phyloP scores from a whole-genome alignment of 2,797 vertebrate species.

The Sebastes kiyomatsui region DNA sequence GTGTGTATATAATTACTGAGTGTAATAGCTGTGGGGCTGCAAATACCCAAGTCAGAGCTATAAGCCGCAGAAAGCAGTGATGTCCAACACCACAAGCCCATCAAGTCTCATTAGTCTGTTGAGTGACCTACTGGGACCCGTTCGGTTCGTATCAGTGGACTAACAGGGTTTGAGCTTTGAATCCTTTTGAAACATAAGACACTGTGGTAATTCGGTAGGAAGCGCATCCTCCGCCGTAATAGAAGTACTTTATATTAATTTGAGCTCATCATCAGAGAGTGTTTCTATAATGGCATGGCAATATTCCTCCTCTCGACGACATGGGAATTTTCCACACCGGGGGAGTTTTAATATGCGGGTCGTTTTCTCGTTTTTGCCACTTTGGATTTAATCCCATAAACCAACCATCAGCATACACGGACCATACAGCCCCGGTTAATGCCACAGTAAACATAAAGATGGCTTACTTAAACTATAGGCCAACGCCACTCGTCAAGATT shows the following conservation, averaged over 20 bases:
- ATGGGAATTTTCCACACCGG: neutral
- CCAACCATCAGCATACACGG: accelerated
- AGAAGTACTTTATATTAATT: neutral
- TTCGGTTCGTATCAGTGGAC: conserved; percentile 47
- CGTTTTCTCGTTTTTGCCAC: neutral
- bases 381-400: neutral
- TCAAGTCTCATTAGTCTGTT: conserved; percentile 63
- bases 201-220: neutral
- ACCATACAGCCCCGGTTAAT: too few species aligned
- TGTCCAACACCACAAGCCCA: conserved; percentile 54
- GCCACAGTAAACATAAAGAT: too few species aligned
- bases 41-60: conserved; percentile 56
- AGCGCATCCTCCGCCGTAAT: neutral
- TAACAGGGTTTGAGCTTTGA: conserved; percentile 19
- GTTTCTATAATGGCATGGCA: neutral
- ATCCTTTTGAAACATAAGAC: conserved; percentile 31
- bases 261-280: neutral
- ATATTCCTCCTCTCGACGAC: neutral
- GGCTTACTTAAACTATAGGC: too few species aligned
- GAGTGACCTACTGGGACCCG: conserved; percentile 49
- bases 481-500: too few species aligned
- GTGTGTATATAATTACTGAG: conserved; percentile 68
- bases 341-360: neutral
- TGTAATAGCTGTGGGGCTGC: conserved; percentile 59
- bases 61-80: conserved; percentile 55